Percentiles rank a stretch among this genome's conserved stretches.
These are phyloP conservation scores for Philypnodon macrostomus DNA, from an alignment of 2,797 vertebrate genomes.

Conservation along the genomic window DNA sequence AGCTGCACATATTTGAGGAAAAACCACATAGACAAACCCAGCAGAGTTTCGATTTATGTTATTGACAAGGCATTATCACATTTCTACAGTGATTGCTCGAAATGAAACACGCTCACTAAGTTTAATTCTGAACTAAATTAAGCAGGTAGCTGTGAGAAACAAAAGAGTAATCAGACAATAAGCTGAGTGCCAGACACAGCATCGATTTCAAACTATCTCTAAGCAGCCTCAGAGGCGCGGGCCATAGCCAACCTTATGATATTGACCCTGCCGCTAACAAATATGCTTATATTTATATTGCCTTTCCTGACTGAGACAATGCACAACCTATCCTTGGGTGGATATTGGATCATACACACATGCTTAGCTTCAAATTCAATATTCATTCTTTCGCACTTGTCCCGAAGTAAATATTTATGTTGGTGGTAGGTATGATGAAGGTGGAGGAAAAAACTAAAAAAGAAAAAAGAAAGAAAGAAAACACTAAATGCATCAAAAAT, in stretches of 20 bases:
- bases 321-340: conserved; percentile 50
- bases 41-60: conserved; percentile 8
- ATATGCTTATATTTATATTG: conserved; percentile 73
- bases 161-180: conserved; percentile 64
- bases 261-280: conserved; percentile 71
- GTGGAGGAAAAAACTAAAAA: conserved; percentile 23
- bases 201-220: conserved; percentile 71
- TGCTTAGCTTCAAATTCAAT: conserved; percentile 72
- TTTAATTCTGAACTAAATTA: conserved; percentile 45
- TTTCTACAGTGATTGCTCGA: conserved; percentile 12
- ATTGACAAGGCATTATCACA: conserved; percentile 15
- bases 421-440: conserved; percentile 52
- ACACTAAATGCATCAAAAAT: conserved; percentile 75
- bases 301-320: conserved; percentile 62
- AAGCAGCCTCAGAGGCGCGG: conserved; percentile 62
- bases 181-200: conserved; percentile 52
- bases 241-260: conserved; percentile 64
- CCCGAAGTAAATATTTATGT: conserved; percentile 73
- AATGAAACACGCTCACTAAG: conserved; percentile 17
- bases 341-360: conserved; percentile 74
- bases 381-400: conserved; percentile 65
- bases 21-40: conserved; percentile 5
- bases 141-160: conserved; percentile 57
- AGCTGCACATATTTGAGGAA: conserved; percentile 2
- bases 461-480: conserved; percentile 51